A percentile compares a stretch with the other conserved stretches of the same genome.
phyloP scores from a whole-genome alignment of 2,113 vertebrate species.

The Morphnarchus princeps region DNA sequence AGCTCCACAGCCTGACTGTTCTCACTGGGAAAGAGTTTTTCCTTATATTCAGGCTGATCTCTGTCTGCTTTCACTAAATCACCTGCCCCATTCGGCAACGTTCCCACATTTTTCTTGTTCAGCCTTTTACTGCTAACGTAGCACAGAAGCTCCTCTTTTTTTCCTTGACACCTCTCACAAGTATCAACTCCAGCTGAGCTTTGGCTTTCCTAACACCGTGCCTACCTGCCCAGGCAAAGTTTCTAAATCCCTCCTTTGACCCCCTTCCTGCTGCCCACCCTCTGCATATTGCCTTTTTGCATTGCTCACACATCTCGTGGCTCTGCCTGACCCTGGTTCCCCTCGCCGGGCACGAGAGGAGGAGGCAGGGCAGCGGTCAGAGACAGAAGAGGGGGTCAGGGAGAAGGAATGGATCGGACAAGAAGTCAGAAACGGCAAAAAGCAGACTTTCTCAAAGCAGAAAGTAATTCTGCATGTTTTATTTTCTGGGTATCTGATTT shows the following conservation, averaged over 20 bases:
- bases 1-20: background rate
- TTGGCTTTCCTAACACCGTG: background rate
- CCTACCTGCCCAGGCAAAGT: background rate
- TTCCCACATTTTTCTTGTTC: background rate
- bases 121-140: background rate
- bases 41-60: background rate
- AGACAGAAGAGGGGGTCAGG: background rate
- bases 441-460: background rate
- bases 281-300: background rate
- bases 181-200: background rate
- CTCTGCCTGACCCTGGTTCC: background rate
- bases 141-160: background rate
- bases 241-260: background rate
- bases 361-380: background rate
- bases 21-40: background rate
- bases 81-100: rapidly evolving
- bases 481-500: background rate
- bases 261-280: background rate
- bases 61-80: background rate
- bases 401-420: background rate
- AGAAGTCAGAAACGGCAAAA: background rate
- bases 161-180: background rate
- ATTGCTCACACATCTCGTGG: too few relatives aligned
- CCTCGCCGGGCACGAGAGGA: background rate
- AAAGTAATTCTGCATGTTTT: background rate